Percentiles rank a stretch among this genome's conserved stretches.
These are phyloP conservation scores for Papilio elwesi DNA, from an alignment of 2,888 invertebrate species.

Conservation along the genomic window DNA sequence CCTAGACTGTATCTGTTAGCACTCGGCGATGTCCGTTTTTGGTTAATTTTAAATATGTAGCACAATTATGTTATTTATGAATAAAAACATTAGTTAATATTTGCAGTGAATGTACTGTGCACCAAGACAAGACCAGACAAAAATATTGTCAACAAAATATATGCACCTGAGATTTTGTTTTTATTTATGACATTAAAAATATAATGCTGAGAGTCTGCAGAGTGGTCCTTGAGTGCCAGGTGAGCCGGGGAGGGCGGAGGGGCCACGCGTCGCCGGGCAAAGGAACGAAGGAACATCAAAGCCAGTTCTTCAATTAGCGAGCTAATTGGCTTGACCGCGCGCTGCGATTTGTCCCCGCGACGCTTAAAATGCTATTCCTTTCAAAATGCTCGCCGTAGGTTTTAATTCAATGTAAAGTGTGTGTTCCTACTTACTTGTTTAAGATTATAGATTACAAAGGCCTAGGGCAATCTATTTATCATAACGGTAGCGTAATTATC, in stretches of 20 bases:
- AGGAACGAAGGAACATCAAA: constrained; percentile 65
- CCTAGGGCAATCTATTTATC: no score
- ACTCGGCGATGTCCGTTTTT: neutral
- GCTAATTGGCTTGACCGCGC: constrained; percentile 78
- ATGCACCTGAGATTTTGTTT: neutral
- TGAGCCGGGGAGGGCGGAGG: constrained; percentile 45
- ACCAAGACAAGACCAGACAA: no score
- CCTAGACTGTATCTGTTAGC: neutral
- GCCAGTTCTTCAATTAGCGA: constrained; percentile 64
- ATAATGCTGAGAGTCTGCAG: neutral
- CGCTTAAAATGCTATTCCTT: constrained; percentile 47
- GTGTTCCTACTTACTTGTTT: no score
- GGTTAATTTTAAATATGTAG: neutral
- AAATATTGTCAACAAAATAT: no score
- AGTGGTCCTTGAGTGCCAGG: constrained; percentile 50
- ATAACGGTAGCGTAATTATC: no score
- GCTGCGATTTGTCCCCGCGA: constrained; percentile 37
- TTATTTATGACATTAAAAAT: constrained; percentile 18
- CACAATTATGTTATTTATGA: no score
- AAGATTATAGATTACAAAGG: no score
- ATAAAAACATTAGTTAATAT: no score
- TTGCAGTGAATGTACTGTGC: no score
- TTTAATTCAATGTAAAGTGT: no score
- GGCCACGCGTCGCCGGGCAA: constrained; percentile 61
- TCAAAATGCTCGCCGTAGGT: neutral